Conservation (phyloP, 1,140 invertebrate genomes). For the Halictus rubicundus region DNA sequence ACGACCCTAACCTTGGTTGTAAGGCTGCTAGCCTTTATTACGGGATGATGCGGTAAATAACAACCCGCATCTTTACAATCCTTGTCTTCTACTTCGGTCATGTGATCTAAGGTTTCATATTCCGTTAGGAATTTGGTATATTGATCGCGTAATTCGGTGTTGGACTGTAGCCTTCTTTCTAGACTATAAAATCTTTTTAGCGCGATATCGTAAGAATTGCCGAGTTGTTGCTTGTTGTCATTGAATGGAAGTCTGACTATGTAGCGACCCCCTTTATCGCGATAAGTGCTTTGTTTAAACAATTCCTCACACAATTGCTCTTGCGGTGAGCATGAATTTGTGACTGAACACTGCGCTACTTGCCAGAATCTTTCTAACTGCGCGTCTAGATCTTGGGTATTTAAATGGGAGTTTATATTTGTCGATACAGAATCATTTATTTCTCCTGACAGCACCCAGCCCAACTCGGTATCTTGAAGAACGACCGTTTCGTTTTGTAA, state of each 20-base stretch:
- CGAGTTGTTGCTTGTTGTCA: neutral
- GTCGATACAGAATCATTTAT: neutral
- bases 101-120: neutral
- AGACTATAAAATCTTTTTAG: neutral
- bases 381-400: too few species aligned
- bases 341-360: too few species aligned
- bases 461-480: neutral
- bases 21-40: neutral
- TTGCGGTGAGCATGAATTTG: too few species aligned
- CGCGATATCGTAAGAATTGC: neutral
- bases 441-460: neutral
- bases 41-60: neutral
- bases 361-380: too few species aligned
- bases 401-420: too few species aligned
- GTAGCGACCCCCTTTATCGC: neutral
- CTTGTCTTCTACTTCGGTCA: neutral
- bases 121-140: neutral
- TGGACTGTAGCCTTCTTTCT: neutral
- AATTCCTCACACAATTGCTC: neutral
- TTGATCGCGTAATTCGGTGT: neutral
- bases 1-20: neutral
- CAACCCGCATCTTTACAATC: neutral
- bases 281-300: neutral
- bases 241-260: neutral
- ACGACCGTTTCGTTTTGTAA: neutral